Evolutionary conservation across 2,797 vertebrate species (phyloP).

Genomic region (Lutjanus campechanus): DNA sequence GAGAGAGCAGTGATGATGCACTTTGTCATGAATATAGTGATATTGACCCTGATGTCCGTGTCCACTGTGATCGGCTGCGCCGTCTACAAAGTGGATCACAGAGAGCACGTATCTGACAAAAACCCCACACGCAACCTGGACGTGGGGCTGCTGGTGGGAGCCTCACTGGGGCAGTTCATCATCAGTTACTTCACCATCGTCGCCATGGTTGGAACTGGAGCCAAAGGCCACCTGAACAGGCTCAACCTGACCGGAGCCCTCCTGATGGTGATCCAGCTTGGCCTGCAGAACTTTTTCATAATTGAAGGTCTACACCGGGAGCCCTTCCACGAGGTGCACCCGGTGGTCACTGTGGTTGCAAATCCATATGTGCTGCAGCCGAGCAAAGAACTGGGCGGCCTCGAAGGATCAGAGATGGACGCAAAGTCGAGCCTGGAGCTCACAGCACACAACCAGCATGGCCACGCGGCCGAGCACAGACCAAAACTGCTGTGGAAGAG

Average conservation of each 20-base stretch:
- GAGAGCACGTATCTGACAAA: constrained; percentile 90
- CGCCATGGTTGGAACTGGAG: constrained; percentile 87
- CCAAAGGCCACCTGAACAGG: constrained; percentile 79
- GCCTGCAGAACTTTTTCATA: constrained; percentile 94
- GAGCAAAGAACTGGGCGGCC: constrained; percentile 74
- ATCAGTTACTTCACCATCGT: constrained; percentile 95
- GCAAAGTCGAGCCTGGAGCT: constrained; percentile 24
- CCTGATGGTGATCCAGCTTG: constrained; percentile 91
- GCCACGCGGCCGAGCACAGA: constrained; percentile 35
- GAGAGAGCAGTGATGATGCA: constrained; percentile 87
- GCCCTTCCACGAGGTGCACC: constrained; percentile 82
- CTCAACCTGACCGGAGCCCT: constrained; percentile 90
- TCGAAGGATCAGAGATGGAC: constrained; percentile 44
- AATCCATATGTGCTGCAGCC: constrained; percentile 77
- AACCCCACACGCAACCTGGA: constrained; percentile 95
- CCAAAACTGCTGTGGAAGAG: constrained; percentile 88
- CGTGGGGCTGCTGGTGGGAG: constrained; percentile 91
- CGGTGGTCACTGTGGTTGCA: constrained; percentile 38
- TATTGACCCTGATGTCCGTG: constrained; percentile 89
- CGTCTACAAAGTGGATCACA: constrained; percentile 90
- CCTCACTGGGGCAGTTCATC: constrained; percentile 93
- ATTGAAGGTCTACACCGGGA: constrained; percentile 94
- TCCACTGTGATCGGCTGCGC: constrained; percentile 85
- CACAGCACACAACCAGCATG: background rate
- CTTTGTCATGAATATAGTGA: constrained; percentile 91